These are phyloP conservation scores for Nannoperca obscura DNA, from an alignment of 2,797 vertebrate genomes.

Conservation along the genomic window DNA sequence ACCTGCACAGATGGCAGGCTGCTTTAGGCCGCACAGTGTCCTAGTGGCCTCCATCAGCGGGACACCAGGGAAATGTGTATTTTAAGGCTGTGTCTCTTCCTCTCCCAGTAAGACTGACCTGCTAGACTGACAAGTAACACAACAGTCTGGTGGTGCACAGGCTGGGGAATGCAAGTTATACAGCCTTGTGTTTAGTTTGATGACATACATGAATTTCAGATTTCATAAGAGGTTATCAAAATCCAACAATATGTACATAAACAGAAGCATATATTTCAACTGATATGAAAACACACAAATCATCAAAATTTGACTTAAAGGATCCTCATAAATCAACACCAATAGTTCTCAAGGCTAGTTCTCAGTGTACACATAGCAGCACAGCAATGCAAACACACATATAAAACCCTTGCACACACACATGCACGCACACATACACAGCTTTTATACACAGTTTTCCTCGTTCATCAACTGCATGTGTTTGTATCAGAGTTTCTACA, in stretches of 20 bases:
- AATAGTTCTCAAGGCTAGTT: constrained; percentile 8
- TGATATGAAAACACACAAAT: constrained; percentile 2
- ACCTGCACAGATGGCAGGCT: constrained; percentile 36
- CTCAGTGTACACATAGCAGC: neutral
- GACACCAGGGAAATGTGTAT: constrained; percentile 61
- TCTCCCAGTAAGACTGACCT: constrained; percentile 42
- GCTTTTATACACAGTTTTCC: neutral
- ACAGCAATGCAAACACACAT: neutral
- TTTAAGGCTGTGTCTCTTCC: constrained; percentile 45
- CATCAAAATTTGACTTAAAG: neutral
- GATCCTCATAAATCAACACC: neutral
- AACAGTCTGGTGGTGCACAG: neutral
- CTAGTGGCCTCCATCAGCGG: constrained; percentile 17
- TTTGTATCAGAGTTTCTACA: neutral
- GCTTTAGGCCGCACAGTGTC: constrained; percentile 10
- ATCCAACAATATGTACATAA: too few species aligned
- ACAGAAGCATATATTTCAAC: neutral
- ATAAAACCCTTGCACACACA: neutral
- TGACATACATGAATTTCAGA: neutral
- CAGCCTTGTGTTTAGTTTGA: neutral
- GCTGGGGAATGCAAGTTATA: neutral
- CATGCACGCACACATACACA: neutral
- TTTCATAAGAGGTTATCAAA: neutral
- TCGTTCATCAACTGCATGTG: neutral
- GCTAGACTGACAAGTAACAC: constrained; percentile 47